These are phyloP conservation scores for Gymnothorax javanicus DNA, from an alignment of 2,797 vertebrate species.

Conservation along the genomic window DNA sequence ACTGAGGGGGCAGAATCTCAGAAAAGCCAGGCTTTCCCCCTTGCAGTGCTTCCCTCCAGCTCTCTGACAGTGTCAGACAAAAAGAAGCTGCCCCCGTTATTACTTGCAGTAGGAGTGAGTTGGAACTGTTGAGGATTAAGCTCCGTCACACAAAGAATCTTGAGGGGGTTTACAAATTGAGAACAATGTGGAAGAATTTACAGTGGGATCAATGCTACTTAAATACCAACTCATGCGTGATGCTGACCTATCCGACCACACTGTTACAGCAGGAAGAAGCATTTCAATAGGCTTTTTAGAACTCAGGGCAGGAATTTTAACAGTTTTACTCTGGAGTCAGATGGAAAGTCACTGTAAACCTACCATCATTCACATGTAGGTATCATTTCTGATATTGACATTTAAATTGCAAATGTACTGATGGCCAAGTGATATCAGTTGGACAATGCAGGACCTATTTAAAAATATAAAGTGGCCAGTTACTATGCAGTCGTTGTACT, in stretches of 20 bases:
- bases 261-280: conserved; percentile 33
- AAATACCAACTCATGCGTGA: conserved; percentile 45
- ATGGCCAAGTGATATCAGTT: not conserved
- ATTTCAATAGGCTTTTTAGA: conserved; percentile 8
- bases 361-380: not conserved
- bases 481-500: not conserved
- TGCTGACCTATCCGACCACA: conserved; percentile 49
- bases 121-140: conserved; percentile 54
- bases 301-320: not conserved
- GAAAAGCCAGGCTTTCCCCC: conserved; percentile 51
- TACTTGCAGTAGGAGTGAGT: conserved; percentile 52
- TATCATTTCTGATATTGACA: not conserved
- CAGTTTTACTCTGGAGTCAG: not conserved
- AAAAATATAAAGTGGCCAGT: not conserved
- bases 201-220: conserved; percentile 62
- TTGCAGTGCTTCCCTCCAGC: conserved; percentile 47
- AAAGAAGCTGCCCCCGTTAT: conserved; percentile 54
- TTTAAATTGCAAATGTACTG: not conserved
- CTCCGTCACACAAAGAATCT: conserved; percentile 63
- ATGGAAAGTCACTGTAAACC: not conserved
- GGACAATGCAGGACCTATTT: not conserved
- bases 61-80: conserved; percentile 49
- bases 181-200: conserved; percentile 75
- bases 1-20: conserved; percentile 40
- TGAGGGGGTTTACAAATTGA: conserved; percentile 70